Conservation (phyloP, 2,113 vertebrate species). For the Zeus faber region DNA sequence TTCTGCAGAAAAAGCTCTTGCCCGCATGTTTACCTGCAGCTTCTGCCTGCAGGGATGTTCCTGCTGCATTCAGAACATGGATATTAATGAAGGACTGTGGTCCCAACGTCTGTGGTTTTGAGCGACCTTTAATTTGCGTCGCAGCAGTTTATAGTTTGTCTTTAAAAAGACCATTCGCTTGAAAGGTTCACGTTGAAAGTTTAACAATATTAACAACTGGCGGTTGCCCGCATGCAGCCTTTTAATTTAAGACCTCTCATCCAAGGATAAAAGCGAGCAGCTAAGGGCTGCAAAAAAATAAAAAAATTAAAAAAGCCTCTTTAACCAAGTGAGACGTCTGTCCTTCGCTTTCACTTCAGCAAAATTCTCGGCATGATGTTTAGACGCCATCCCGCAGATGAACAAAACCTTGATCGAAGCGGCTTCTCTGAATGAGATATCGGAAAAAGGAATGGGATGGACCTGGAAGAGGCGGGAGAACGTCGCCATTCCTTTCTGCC, state of each 20-base stretch:
- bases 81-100: neutral
- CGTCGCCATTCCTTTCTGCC: neutral
- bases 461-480: neutral
- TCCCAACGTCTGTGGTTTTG: neutral
- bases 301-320: neutral
- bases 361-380: slow-evolving; percentile 44
- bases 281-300: slow-evolving; percentile 10
- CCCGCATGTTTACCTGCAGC: slow-evolving; percentile 77
- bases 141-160: neutral
- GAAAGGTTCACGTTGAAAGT: neutral
- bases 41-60: slow-evolving; percentile 53
- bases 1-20: slow-evolving; percentile 47
- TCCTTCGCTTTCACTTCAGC: slow-evolving; percentile 43
- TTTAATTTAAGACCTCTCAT: slow-evolving; percentile 5
- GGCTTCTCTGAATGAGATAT: slow-evolving; percentile 34
- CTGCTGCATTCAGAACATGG: slow-evolving; percentile 37
- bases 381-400: slow-evolving; percentile 33
- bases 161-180: neutral
- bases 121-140: neutral
- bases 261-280: slow-evolving; percentile 16
- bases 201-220: neutral
- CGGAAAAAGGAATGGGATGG: slow-evolving; percentile 4
- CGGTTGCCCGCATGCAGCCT: neutral
- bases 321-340: slow-evolving; percentile 7
- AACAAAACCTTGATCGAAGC: slow-evolving; percentile 42